Percentiles rank a stretch among this genome's conserved stretches.
Conservation (phyloP, 2,797 vertebrate species). For the Hephaestus fuliginosus region DNA sequence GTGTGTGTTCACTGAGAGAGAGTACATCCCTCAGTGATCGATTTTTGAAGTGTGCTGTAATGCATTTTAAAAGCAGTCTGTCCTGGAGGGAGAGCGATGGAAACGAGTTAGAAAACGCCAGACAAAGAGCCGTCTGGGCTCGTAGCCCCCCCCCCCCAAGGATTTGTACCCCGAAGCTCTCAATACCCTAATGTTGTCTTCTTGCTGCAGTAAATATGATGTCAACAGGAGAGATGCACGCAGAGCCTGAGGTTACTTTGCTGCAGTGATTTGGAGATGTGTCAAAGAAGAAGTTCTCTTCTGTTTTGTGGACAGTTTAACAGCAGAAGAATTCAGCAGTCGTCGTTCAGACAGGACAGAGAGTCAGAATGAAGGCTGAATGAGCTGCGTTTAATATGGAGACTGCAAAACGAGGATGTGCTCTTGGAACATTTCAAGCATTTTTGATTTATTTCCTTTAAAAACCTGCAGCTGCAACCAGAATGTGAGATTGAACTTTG, state of each 20-base stretch:
- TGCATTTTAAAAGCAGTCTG: slow-evolving; percentile 74
- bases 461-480: not conserved
- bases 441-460: slow-evolving; percentile 5
- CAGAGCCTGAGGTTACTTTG: not conserved
- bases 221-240: slow-evolving; percentile 30
- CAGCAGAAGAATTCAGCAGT: slow-evolving; percentile 3
- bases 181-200: slow-evolving; percentile 22
- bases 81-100: slow-evolving; percentile 46
- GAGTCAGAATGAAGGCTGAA: slow-evolving; percentile 28
- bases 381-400: slow-evolving; percentile 17
- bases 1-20: slow-evolving; percentile 8
- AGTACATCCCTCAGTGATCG: slow-evolving; percentile 57
- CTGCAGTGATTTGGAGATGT: slow-evolving; percentile 30
- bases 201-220: slow-evolving; percentile 38
- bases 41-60: slow-evolving; percentile 62
- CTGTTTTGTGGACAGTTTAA: slow-evolving; percentile 28
- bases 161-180: slow-evolving; percentile 33
- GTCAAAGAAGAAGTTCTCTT: slow-evolving; percentile 22
- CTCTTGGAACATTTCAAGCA: not conserved
- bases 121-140: slow-evolving; percentile 41
- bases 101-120: slow-evolving; percentile 45
- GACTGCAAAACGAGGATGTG: slow-evolving; percentile 25
- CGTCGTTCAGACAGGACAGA: slow-evolving; percentile 8
- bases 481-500: not conserved
- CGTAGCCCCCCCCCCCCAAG: slow-evolving; percentile 24